Base-by-base conservation (phyloP, 1,140 invertebrate species). In the Microvelia longipes region DNA sequence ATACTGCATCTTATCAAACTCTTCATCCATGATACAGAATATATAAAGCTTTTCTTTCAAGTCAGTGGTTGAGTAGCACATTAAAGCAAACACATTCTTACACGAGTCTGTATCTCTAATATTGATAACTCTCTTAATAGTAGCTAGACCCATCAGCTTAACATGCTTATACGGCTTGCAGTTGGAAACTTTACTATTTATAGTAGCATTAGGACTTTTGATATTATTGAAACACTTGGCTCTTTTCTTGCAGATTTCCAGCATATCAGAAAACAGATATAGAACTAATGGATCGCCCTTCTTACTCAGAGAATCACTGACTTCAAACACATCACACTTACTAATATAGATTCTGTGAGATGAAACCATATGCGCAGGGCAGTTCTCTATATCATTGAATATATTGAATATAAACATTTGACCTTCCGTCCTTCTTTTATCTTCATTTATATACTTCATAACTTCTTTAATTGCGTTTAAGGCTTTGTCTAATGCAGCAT, bases 311-410 rank as follows among this genome's bases (percentile, higher is more conserved):
- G 86, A 87, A 76, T 96, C 93, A 66, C 90, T 90, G 25, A 97
- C 79, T 79, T 97, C 93, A 67, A 90, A 88, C 2, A 96, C 92
- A 77, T 98, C 94, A 70, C 91, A 90, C 75, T 89, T 89, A 15
- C 86, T 85, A 29, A 96, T 86, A 76, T 96, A 95, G 73, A 84
- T 88, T 69, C 95, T 84, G 81, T 96, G 93, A 24, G 94, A 95
- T 15, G 93, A 96, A 13, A 97, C 87, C 71, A 97, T 79, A 76
- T 94, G 89, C 0, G 92, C 88, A 63, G 96, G 95, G 82, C 94
- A 98, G 76, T 95, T 94, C 77, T 98, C 94, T 76, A 98, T 98
- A 78, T 98, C 94, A 80, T 98, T 95, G 79, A 96, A 93, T 70
- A 98, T 94, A 81, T 97, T 93, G 82, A 98, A 98, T 84, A 98